Evolutionary conservation across 2,797 vertebrate species (phyloP), one percentile per base, ranked within the genome.

Genomic region (Helicolenus hilgendorfi): DNA sequence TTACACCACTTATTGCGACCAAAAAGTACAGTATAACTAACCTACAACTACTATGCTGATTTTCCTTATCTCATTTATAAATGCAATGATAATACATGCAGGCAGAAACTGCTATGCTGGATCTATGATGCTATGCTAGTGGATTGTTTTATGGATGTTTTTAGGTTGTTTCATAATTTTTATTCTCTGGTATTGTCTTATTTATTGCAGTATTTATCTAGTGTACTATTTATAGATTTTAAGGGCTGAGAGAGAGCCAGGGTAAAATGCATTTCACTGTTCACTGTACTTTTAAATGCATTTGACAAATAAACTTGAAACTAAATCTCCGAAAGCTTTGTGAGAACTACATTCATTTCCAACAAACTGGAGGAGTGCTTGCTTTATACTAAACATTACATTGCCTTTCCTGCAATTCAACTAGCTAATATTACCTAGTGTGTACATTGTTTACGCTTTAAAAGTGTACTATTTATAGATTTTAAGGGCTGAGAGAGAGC

Each of bases 11-110:
- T 7, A 24, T 18, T 79, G 7, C 33, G 3, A 33, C 2, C 26
- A 63, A 87, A 59, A 89, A 63, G 83, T 70, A 59, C 14, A 58
- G 31, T 15, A 9, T 20, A 20, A 22, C 24, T 20, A 20, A 72
- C 11, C 8, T n/a, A 20, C 5, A 75, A 22, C 11, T 36, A 33
- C 15, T 33, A 41, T 13, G 38, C 38, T 41, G 14, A 41, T 15
- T 41, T 53, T 3, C 11, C 38, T 7, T 1, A 1, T 20, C 7
- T 75, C 5, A 1, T 67, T 29, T 68, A 5, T 60, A 2, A 59
- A 9, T 38, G 13, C 15, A 65, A 22, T 35, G 9, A n/a, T 14
- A 15, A 38, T 5, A 56, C 11, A 69, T 5, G 11, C 3, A 13
- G 18, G 11, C 14, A 60, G 11, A 68, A 14, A 31, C n/a, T 11